Conservation (phyloP, 2,113 vertebrate genomes). For the Pristiophorus japonicus region DNA sequence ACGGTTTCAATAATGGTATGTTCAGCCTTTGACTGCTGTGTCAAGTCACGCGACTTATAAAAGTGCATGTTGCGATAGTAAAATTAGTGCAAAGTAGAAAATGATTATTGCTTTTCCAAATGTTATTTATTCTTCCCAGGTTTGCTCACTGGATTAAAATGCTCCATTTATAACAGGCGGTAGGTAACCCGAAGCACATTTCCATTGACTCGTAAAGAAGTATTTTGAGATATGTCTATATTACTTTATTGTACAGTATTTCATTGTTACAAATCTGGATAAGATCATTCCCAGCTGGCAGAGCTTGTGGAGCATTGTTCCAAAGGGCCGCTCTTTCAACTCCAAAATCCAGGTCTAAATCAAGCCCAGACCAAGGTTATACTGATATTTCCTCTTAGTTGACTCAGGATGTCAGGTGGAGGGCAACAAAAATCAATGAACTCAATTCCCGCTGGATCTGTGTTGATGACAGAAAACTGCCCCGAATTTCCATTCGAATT, state of each 20-base stretch:
- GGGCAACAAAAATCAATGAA: neutral
- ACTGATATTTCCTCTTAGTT: neutral
- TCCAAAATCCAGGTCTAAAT: neutral
- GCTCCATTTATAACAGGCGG: neutral
- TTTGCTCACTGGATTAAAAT: neutral
- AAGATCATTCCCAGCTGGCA: neutral
- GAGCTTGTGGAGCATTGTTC: neutral
- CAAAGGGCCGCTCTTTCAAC: conserved; percentile 2
- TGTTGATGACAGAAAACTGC: neutral
- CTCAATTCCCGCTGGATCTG: neutral
- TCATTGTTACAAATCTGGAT: conserved; percentile 18
- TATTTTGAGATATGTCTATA: conserved; percentile 8
- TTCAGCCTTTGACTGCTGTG: neutral
- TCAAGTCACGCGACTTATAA: neutral
- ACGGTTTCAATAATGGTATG: neutral
- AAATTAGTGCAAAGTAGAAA: neutral
- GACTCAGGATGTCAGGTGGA: too few species aligned
- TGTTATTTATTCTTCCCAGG: neutral
- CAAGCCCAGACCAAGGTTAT: neutral
- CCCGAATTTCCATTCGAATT: neutral
- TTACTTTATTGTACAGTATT: neutral
- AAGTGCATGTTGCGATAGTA: neutral
- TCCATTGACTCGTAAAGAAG: neutral
- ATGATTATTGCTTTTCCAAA: neutral
- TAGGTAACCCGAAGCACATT: neutral